Percentiles rank a stretch among this genome's conserved stretches.
Evolutionary conservation across 2,113 vertebrate species (phyloP).

Genomic region (Tetrao urogallus): DNA sequence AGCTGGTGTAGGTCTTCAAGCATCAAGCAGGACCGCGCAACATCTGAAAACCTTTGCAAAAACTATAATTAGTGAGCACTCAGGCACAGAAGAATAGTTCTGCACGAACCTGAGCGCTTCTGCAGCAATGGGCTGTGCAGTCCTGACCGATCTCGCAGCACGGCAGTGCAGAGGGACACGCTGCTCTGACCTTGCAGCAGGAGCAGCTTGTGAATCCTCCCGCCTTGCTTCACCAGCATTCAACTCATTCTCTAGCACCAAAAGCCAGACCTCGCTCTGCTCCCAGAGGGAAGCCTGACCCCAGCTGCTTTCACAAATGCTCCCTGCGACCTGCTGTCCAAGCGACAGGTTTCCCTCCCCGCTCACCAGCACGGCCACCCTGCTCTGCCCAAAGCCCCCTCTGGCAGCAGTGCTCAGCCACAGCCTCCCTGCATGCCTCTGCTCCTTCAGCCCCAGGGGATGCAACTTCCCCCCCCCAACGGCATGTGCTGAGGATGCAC

Average conservation of each 20-base stretch:
- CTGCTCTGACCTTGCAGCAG: background rate
- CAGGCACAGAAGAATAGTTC: background rate
- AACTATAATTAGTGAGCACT: background rate
- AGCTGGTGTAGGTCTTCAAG: background rate
- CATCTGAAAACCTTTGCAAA: background rate
- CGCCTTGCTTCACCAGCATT: background rate
- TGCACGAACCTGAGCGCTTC: background rate
- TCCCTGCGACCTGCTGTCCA: background rate
- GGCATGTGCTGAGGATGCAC: slow-evolving; percentile 46
- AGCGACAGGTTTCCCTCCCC: background rate
- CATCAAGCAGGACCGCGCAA: background rate
- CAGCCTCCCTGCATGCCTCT: background rate
- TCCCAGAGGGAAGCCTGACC: background rate
- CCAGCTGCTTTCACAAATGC: background rate
- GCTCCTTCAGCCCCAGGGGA: background rate
- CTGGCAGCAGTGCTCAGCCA: background rate
- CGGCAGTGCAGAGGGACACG: background rate
- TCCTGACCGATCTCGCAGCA: accelerated
- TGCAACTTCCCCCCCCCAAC: slow-evolving; percentile 32
- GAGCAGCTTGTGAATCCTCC: background rate
- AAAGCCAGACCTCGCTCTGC: accelerated
- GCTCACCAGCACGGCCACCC: accelerated
- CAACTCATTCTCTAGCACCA: background rate
- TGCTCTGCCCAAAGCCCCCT: accelerated
- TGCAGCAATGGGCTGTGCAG: background rate